Percentiles rank a stretch among this genome's conserved stretches.
Conservation (phyloP, 2,888 invertebrate genomes). For the Drosophila fulvimacula region DNA sequence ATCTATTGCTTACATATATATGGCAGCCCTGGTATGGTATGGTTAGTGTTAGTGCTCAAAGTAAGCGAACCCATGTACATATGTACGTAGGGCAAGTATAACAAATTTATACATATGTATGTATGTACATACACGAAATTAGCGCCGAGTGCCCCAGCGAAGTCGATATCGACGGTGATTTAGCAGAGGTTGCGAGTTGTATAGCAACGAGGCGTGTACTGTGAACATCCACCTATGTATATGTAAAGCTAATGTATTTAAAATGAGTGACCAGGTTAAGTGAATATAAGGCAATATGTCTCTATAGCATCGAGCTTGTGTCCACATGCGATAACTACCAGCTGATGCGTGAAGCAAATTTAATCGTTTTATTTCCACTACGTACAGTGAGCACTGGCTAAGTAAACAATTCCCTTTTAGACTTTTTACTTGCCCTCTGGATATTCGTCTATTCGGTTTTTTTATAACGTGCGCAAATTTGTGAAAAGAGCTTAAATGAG, state of each 20-base stretch:
- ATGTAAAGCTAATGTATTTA: background rate
- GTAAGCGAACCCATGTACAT: no score
- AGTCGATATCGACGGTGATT: no score
- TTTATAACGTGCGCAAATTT: background rate
- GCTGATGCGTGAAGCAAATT: constrained; percentile 10
- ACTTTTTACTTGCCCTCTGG: background rate
- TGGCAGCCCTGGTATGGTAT: no score
- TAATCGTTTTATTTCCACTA: background rate
- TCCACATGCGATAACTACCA: background rate
- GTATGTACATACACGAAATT: no score
- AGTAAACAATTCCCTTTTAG: background rate
- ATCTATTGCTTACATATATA: no score
- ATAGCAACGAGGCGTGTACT: background rate
- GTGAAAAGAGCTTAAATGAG: background rate
- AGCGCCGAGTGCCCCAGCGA: no score
- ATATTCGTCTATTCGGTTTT: background rate
- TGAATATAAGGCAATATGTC: background rate
- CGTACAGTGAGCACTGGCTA: constrained; percentile 8
- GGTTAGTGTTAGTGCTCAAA: no score
- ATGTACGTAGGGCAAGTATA: no score
- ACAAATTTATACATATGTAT: no score
- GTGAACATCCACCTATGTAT: background rate
- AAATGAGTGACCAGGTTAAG: background rate
- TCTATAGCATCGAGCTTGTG: constrained; percentile 13
- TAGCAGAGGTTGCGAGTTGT: background rate